phyloP scores from a whole-genome alignment of 2,797 vertebrate genomes.

The Triplophysa yarkandensis region DNA sequence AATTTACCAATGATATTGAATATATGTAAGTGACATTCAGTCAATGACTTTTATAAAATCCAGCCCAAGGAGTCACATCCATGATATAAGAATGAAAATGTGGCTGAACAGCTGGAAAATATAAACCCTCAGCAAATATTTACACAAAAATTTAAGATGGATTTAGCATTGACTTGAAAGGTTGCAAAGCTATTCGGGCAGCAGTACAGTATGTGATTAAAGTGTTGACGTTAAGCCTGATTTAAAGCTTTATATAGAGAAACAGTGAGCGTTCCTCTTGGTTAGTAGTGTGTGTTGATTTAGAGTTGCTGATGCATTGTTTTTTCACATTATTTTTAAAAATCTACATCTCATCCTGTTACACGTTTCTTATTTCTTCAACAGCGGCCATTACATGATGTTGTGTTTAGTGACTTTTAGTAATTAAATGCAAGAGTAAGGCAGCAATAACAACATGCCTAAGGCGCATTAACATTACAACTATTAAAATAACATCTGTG shows the following conservation, averaged over 20 bases:
- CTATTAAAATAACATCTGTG: conserved; percentile 32
- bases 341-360: neutral
- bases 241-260: neutral
- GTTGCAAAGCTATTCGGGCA: neutral
- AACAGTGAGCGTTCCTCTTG: neutral
- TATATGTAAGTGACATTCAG: neutral
- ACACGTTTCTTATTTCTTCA: conserved; percentile 18
- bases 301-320: neutral
- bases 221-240: conserved; percentile 8
- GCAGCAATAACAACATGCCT: conserved; percentile 16
- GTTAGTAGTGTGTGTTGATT: neutral
- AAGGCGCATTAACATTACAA: conserved; percentile 26
- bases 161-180: neutral
- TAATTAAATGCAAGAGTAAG: conserved; percentile 18
- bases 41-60: neutral
- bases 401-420: conserved; percentile 23
- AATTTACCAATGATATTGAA: no score
- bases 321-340: neutral
- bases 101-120: neutral
- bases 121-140: neutral
- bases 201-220: neutral
- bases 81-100: neutral
- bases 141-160: conserved; percentile 1
- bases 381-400: conserved; percentile 1
- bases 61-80: neutral